Evolutionary conservation across 2,797 vertebrate species (phyloP), one percentile per base, ranked within the genome.

Genomic region (Sibirionetta formosa): DNA sequence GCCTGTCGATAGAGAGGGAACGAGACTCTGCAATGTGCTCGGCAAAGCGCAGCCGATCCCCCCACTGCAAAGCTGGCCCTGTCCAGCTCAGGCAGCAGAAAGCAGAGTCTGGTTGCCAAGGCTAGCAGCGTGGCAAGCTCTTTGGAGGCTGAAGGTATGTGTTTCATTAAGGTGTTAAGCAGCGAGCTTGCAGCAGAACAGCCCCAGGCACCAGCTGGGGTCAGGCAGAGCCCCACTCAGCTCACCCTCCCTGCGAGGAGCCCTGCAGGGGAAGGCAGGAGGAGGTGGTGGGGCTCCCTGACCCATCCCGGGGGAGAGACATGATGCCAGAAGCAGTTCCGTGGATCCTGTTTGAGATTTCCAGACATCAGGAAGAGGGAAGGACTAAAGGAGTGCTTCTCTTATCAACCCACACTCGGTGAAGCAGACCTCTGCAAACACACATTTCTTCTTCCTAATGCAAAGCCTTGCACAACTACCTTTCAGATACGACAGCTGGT

Each of bases 241-340:
- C 68, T 66, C 31, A 4, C 44, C 2, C 1, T 44, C 48, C 9
- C 13, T 3, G 7, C 66, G 8, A 46, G 60, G 50, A 80, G 94
- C 44, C 4, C 19, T 8, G 0, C 12, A 72, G 27, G 20, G 7
- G 17, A 54, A 42, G 29, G 40, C 66, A 71, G 63, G 8, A 33
- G 24, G 13, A 23, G 15, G 2, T 35, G n/a, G 27, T 17, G 20
- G 5, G 53, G 27, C n/a, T 71, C 48, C 48, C 48, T 50, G 48
- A 50, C 48, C 23, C 7, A 2, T 50, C 48, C 48, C 48, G 4
- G 48, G 48, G 48, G 48, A 50, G 51, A 58, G 14, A 53, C 1
- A 1, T 0, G 1, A 17, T 23, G 31, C 12, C 80, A 15, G 15
- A 50, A 76, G 51, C 24, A 60, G 20, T 18, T 66, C n/a, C 2